Evolutionary conservation across 2,113 vertebrate species (phyloP).

Genomic region (Cryptomyrus ogoouensis): DNA sequence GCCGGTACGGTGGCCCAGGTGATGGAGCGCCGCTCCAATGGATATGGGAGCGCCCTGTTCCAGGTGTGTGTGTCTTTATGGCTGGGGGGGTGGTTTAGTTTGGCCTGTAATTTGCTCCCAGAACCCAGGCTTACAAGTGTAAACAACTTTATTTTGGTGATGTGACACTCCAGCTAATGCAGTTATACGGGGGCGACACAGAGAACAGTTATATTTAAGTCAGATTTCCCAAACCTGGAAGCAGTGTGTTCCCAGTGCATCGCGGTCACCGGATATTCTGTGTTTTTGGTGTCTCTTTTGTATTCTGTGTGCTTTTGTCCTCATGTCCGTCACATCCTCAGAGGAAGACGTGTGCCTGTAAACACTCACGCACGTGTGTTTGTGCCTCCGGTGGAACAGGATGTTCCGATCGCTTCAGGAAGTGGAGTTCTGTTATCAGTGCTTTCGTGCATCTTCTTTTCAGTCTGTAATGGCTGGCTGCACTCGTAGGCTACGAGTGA

Average conservation of each 20-base stretch:
- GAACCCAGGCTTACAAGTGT: not conserved
- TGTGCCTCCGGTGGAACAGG: not conserved
- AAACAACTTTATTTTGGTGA: not conserved
- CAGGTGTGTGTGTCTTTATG: slow-evolving; percentile 63
- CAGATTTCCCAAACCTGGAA: not conserved
- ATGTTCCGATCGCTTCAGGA: not conserved
- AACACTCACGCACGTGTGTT: not conserved
- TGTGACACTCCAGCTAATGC: not conserved
- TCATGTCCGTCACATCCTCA: not conserved
- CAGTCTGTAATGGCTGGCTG: not conserved
- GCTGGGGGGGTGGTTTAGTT: slow-evolving; percentile 28
- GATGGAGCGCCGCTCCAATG: slow-evolving; percentile 47
- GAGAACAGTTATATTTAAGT: not conserved
- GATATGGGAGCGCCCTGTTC: slow-evolving; percentile 39
- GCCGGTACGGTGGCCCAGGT: slow-evolving; percentile 48
- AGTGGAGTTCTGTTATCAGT: not conserved
- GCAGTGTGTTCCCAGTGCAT: not conserved
- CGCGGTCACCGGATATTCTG: not conserved
- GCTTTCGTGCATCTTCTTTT: not conserved
- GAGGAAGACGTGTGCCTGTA: not conserved
- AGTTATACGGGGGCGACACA: not conserved
- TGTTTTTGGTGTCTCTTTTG: not conserved
- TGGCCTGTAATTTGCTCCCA: not conserved
- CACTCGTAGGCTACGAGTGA: not conserved
- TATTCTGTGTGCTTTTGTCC: not conserved